phyloP scores from a whole-genome alignment of 1,140 invertebrate species.

The Conopomorpha cramerella region DNA sequence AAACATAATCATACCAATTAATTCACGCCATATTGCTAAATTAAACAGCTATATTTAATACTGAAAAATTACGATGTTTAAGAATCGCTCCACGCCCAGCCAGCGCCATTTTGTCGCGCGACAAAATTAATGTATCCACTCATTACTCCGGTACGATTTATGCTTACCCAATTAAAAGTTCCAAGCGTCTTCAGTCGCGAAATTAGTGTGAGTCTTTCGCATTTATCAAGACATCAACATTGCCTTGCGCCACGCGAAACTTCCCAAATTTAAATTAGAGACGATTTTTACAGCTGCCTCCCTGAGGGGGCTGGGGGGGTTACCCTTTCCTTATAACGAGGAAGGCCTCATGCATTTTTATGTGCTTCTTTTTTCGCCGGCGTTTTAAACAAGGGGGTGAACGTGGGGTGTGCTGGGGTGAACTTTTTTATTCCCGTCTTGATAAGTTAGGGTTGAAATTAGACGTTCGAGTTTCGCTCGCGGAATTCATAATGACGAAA shows the following conservation, averaged over 20 bases:
- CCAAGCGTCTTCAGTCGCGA: slow-evolving; percentile 43
- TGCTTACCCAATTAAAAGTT: slow-evolving; percentile 56
- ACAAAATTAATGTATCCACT: slow-evolving; percentile 42
- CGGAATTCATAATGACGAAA: slow-evolving; percentile 61
- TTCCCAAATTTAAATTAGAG: slow-evolving; percentile 62
- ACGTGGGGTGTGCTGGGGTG: slow-evolving; percentile 40
- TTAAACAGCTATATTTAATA: too few relatives aligned
- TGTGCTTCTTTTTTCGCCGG: slow-evolving; percentile 63
- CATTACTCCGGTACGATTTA: slow-evolving; percentile 45
- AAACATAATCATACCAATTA: too few relatives aligned
- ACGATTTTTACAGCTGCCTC: slow-evolving; percentile 59
- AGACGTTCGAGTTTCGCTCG: slow-evolving; percentile 60
- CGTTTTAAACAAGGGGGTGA: slow-evolving; percentile 63
- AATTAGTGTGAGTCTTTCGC: slow-evolving; percentile 53
- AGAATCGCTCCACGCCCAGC: slow-evolving; percentile 19
- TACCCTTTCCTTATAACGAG: slow-evolving; percentile 63
- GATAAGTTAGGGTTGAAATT: slow-evolving; percentile 63
- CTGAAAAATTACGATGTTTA: too few relatives aligned
- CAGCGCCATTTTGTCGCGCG: slow-evolving; percentile 35
- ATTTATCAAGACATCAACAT: slow-evolving; percentile 60
- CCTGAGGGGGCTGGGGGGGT: slow-evolving; percentile 34
- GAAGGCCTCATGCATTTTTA: slow-evolving; percentile 64
- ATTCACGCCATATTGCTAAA: too few relatives aligned
- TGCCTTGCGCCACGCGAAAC: slow-evolving; percentile 50
- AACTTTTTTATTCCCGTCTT: slow-evolving; percentile 62